These are phyloP conservation scores for Myrmecophaga tridactyla DNA, from an alignment of 2,113 vertebrate species.

Conservation along the genomic window DNA sequence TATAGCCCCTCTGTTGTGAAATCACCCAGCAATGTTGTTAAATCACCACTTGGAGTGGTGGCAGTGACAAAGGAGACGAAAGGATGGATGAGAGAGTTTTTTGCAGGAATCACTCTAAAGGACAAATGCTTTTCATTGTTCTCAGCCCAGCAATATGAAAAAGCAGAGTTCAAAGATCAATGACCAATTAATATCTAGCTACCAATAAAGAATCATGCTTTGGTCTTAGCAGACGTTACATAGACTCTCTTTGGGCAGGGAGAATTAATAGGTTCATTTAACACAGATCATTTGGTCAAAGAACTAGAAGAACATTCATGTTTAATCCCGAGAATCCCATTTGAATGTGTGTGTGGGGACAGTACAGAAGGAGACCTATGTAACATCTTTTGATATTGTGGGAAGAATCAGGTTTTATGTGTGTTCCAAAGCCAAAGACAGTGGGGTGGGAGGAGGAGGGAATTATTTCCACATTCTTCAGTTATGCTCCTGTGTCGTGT, in stretches of 20 bases:
- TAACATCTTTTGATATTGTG: not conserved
- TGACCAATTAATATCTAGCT: not conserved
- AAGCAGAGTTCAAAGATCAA: slow-evolving; percentile 38
- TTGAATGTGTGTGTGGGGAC: too few species aligned
- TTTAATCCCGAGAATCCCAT: not conserved
- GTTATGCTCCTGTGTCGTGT: not conserved
- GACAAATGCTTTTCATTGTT: not conserved
- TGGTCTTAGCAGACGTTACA: not conserved
- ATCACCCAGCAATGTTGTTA: not conserved
- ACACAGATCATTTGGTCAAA: not conserved
- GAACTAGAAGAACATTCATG: not conserved
- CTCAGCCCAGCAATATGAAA: not conserved
- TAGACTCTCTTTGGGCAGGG: not conserved
- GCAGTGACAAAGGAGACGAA: not conserved
- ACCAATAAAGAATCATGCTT: not conserved
- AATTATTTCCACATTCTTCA: not conserved
- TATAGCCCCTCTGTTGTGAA: not conserved
- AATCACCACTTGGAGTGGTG: not conserved
- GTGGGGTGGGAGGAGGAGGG: too few species aligned
- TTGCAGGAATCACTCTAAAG: not conserved
- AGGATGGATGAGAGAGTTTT: not conserved
- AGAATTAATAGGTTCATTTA: not conserved
- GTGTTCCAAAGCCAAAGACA: not conserved
- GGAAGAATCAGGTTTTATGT: not conserved
- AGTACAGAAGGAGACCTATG: fast-evolving